phyloP scores from a whole-genome alignment of 2,888 invertebrate species.

The Abrostola triplasia region DNA sequence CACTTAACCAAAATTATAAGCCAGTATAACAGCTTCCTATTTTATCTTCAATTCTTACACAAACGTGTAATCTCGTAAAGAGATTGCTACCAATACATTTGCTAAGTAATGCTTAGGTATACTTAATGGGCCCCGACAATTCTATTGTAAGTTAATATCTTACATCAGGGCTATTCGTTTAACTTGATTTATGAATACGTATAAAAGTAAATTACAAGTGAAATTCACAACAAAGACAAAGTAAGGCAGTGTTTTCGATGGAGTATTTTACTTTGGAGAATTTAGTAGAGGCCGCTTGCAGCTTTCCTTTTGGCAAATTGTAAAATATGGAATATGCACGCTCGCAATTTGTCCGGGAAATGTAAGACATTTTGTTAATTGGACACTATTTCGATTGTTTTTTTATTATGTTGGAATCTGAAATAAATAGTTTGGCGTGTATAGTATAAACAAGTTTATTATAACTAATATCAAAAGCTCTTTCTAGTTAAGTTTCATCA shows the following conservation, averaged over 20 bases:
- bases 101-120: constrained; percentile 54
- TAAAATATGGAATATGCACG: constrained; percentile 38
- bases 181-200: constrained; percentile 39
- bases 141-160: constrained; percentile 52
- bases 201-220: constrained; percentile 16
- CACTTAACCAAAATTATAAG: constrained; percentile 41
- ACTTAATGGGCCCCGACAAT: constrained; percentile 58
- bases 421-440: too few relatives aligned
- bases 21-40: constrained; percentile 21
- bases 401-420: not conserved
- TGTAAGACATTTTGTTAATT: constrained; percentile 15
- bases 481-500: too few relatives aligned
- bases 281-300: constrained; percentile 33
- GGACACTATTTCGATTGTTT: constrained; percentile 5
- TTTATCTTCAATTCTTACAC: constrained; percentile 48
- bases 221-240: constrained; percentile 28
- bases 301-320: constrained; percentile 41
- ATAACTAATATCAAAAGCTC: too few relatives aligned
- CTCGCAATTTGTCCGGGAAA: constrained; percentile 15
- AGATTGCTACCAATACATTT: constrained; percentile 61
- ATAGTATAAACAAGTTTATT: too few relatives aligned
- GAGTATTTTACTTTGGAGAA: constrained; percentile 18
- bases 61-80: constrained; percentile 55
- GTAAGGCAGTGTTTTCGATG: constrained; percentile 43
- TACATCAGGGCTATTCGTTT: constrained; percentile 30